Evolutionary conservation across 2,113 vertebrate genomes (phyloP).

Genomic region (Cyprinodon tularosa): DNA sequence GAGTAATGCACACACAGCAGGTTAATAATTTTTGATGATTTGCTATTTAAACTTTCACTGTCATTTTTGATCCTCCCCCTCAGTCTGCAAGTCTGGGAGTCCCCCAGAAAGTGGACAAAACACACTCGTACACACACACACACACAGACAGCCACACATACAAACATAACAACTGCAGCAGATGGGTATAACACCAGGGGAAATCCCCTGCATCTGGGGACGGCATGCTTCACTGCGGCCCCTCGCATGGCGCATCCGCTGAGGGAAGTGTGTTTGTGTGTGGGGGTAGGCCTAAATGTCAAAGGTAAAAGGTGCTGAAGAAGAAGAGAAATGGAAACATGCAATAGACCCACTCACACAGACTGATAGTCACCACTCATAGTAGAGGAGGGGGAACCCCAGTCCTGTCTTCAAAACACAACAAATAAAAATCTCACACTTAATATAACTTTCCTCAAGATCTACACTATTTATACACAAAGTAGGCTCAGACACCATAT

Average conservation of each 20-base stretch:
- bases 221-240: slow-evolving; percentile 55
- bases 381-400: slow-evolving; percentile 65
- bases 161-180: slow-evolving; percentile 15
- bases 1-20: slow-evolving; percentile 14
- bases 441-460: slow-evolving; percentile 42
- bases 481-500: slow-evolving; percentile 5
- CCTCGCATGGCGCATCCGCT: slow-evolving; percentile 56
- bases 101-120: slow-evolving; percentile 63
- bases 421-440: slow-evolving; percentile 42
- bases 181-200: slow-evolving; percentile 46
- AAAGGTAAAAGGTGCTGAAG: slow-evolving; percentile 71
- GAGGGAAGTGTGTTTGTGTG: slow-evolving; percentile 61
- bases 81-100: slow-evolving; percentile 65
- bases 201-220: slow-evolving; percentile 60
- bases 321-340: slow-evolving; percentile 64
- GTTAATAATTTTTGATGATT: slow-evolving; percentile 38
- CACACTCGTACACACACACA: slow-evolving; percentile 27
- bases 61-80: slow-evolving; percentile 54
- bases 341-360: slow-evolving; percentile 63
- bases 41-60: slow-evolving; percentile 43
- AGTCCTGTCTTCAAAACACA: slow-evolving; percentile 35
- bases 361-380: slow-evolving; percentile 30
- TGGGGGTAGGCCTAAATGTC: slow-evolving; percentile 74
- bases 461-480: slow-evolving; percentile 15
- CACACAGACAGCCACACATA: slow-evolving; percentile 20